These are phyloP conservation scores for Pheosia gnoma DNA, from an alignment of 2,888 invertebrate species.

Conservation along the genomic window DNA sequence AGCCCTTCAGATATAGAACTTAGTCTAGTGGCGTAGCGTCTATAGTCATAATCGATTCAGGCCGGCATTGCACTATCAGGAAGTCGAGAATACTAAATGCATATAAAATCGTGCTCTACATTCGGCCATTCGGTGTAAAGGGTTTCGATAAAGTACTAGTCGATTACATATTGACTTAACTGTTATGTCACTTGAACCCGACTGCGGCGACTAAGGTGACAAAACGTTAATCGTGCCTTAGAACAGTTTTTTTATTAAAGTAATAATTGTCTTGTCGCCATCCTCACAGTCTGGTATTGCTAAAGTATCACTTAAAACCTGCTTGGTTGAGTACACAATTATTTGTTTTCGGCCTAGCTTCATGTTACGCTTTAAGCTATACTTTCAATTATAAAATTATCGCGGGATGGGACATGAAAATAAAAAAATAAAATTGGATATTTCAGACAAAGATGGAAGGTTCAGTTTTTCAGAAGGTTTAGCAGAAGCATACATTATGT, in stretches of 20 bases:
- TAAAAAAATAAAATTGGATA: too few relatives aligned
- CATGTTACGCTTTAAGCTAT: background rate
- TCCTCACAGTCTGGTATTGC: conserved; percentile 22
- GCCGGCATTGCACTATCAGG: background rate
- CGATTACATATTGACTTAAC: conserved; percentile 8
- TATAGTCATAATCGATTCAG: background rate
- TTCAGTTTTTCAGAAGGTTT: too few relatives aligned
- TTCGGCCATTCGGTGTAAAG: too few relatives aligned
- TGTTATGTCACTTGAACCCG: conserved; percentile 26
- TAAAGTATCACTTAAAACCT: background rate
- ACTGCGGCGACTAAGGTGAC: conserved; percentile 39
- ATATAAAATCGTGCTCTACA: background rate
- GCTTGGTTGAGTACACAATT: background rate
- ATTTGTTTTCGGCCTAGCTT: background rate
- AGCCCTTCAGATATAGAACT: too few relatives aligned
- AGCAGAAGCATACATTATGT: too few relatives aligned
- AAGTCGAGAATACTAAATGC: background rate
- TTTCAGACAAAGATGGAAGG: too few relatives aligned
- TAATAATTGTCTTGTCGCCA: conserved; percentile 45
- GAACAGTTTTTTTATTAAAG: conserved; percentile 55
- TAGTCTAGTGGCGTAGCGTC: too few relatives aligned
- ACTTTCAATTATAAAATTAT: background rate
- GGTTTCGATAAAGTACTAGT: conserved; percentile 28
- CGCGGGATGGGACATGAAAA: background rate
- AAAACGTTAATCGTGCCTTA: conserved; percentile 73